These are phyloP conservation scores for Dryoscopus gambensis DNA, from an alignment of 2,113 vertebrate genomes.

Conservation along the genomic window DNA sequence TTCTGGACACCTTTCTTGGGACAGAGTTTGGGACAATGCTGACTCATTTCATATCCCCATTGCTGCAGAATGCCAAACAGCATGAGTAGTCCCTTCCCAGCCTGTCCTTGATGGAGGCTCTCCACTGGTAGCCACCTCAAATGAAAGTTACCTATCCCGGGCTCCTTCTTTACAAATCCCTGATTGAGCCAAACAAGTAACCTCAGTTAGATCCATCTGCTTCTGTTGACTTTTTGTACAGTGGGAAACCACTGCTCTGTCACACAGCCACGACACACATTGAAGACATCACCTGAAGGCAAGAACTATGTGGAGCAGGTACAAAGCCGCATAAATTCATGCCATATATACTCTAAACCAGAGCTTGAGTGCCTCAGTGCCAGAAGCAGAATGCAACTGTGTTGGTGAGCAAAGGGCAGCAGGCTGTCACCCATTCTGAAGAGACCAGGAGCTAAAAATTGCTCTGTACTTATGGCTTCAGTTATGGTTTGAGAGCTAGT, in stretches of 20 bases:
- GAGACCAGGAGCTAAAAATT: background rate
- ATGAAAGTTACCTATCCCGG: background rate
- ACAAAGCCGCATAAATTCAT: background rate
- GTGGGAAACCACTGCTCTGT: background rate
- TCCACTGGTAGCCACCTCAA: background rate
- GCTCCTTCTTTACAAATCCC: background rate
- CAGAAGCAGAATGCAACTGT: background rate
- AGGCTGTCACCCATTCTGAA: background rate
- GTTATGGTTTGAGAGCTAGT: background rate
- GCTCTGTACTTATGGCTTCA: background rate
- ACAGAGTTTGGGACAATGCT: background rate
- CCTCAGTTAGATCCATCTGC: background rate
- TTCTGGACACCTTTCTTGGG: background rate
- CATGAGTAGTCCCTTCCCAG: accelerated
- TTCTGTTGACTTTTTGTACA: background rate
- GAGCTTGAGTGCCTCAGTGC: background rate
- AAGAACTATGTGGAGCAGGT: background rate
- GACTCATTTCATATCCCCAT: background rate
- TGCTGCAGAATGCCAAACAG: background rate
- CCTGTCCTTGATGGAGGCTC: background rate
- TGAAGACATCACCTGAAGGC: background rate
- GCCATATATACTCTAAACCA: background rate
- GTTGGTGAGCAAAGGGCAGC: background rate
- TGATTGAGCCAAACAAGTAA: background rate
- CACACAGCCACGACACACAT: background rate